Evolutionary conservation across 2,113 vertebrate species (phyloP).

Genomic region (Archilochus colubris): DNA sequence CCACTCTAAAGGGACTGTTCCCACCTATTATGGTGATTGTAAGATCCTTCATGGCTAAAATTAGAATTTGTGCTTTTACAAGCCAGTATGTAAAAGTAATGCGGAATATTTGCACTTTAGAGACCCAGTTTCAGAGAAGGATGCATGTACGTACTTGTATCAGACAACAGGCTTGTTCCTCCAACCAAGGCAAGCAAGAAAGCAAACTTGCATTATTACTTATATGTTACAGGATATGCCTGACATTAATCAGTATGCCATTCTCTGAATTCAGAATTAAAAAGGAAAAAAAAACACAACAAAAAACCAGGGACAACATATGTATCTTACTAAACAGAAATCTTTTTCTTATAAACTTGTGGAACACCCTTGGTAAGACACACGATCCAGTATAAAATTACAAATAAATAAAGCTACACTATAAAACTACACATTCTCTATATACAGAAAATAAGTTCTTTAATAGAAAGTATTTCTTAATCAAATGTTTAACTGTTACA

Average conservation of each 20-base stretch:
- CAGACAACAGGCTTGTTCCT: neutral
- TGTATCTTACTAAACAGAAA: neutral
- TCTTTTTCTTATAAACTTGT: neutral
- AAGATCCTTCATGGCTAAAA: neutral
- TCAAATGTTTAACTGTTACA: neutral
- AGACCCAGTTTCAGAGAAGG: neutral
- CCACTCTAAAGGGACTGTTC: neutral
- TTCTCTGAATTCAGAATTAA: neutral
- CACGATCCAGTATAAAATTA: neutral
- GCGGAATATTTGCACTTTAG: neutral
- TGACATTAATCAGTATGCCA: neutral
- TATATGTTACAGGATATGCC: neutral
- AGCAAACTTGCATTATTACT: neutral
- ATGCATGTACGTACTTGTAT: neutral
- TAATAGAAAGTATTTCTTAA: neutral
- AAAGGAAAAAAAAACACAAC: neutral
- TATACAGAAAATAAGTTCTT: constrained; percentile 6
- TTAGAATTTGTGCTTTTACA: neutral
- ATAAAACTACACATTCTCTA: constrained; percentile 1
- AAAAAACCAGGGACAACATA: neutral
- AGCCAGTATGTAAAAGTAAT: neutral
- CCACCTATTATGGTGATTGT: neutral
- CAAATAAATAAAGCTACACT: no score
- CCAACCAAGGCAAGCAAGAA: neutral
- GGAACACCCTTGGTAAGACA: neutral